Base-by-base conservation (phyloP, 2,888 invertebrate species). In the Branchipolynoe longqiensis region DNA sequence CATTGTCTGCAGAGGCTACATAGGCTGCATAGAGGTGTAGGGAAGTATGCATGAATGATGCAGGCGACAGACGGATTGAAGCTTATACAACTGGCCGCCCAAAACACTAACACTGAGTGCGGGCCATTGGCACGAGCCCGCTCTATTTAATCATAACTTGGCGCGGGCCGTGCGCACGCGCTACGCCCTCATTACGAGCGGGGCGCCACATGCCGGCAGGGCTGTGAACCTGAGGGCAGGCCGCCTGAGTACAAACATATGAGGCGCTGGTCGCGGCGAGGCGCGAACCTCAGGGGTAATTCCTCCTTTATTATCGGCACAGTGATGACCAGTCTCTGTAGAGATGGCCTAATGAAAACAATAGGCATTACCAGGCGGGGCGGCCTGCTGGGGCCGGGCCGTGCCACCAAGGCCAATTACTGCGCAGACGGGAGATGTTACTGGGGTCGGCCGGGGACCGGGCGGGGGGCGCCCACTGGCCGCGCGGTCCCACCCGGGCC, bases 281-380 rank as follows among this genome's bases (percentile, higher is more conserved):
- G 78, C 78, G 78, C 31, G 78, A 78, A 78, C 78, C 78, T 78
- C 78, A 25, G 54, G 78, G 78, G 78, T 78, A 78, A 78, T 78
- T 78, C 48, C 78, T 78, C 78, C 48, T 78, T 78, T 78, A 78
- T 78, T 78, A 78, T 78, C 41, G 78, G 54, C 78, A 14, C 78
- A 31, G 48, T 78, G 78, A 78, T 78, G 78, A 78, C 78, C 48
- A 25, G 78, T 78, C 78, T 78, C 78, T 31, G 54, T 6, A 48
- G 78, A 78, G 78, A 48, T 78, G 54, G 78, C 78, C 78, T 78
- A 78, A 78, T 78, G 78, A 78, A 78, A 78, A 78, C 78, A 78
- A 78, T 78, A 78, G 78, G 78, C 41, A 78, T 78, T 78, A 78
- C 78, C 78, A 78, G 69, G 31, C 69, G 12, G 25, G 6, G 31